These are phyloP conservation scores for Siphlonurus alternatus DNA, from an alignment of 2,888 invertebrate species.

Conservation along the genomic window DNA sequence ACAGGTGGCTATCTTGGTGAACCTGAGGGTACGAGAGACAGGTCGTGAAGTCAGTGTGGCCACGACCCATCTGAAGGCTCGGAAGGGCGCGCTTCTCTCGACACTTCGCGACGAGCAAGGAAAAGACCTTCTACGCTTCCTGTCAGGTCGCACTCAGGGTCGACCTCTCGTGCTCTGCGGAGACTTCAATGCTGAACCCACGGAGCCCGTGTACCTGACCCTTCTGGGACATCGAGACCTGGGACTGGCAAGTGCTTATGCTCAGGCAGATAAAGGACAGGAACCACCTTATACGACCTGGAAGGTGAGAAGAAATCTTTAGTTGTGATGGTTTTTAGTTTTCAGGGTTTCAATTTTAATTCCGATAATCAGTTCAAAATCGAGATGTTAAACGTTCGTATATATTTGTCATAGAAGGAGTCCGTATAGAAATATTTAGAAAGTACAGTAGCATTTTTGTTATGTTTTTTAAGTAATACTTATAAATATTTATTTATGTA, in stretches of 20 bases:
- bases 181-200: constrained; percentile 60
- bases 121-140: constrained; percentile 42
- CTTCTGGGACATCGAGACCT: constrained; percentile 30
- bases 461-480: no score
- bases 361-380: no score
- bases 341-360: no score
- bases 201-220: constrained; percentile 48
- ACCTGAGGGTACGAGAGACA: constrained; percentile 34
- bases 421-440: no score
- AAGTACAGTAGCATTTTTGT: no score
- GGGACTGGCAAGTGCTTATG: constrained; percentile 35
- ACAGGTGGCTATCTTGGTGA: constrained; percentile 41
- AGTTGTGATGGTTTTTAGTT: no score
- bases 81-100: constrained; percentile 44
- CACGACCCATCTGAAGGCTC: constrained; percentile 58
- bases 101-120: constrained; percentile 54
- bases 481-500: no score
- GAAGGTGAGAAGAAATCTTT: constrained; percentile 40
- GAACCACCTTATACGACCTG: constrained; percentile 61
- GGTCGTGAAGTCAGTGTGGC: constrained; percentile 44
- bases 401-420: no score
- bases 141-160: constrained; percentile 22
- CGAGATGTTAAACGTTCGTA: no score
- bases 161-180: constrained; percentile 49
- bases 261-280: constrained; percentile 28